Percentiles rank a stretch among this genome's conserved stretches.
phyloP scores from a whole-genome alignment of 2,113 vertebrate genomes.

The Hippoglossus stenolepis region DNA sequence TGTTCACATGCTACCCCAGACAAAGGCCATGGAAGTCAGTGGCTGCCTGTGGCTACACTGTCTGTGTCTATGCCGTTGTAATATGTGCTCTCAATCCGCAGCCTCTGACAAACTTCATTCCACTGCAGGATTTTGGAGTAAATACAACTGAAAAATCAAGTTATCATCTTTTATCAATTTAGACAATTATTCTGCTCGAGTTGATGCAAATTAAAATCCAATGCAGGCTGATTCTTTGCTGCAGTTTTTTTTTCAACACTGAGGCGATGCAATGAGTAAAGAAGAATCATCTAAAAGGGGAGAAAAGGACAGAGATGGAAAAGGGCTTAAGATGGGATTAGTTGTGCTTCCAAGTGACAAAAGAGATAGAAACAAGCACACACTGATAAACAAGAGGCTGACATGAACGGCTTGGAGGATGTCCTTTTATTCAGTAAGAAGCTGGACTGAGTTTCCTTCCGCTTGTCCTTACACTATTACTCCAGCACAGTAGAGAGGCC shows the following conservation, averaged over 20 bases:
- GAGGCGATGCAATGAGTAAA: conserved; percentile 21
- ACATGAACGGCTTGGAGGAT: conserved; percentile 54
- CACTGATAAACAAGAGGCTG: conserved; percentile 66
- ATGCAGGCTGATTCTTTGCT: conserved; percentile 30
- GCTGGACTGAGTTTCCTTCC: conserved; percentile 43
- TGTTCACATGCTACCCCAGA: conserved; percentile 13
- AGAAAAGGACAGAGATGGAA: conserved; percentile 41
- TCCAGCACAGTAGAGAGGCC: conserved; percentile 46
- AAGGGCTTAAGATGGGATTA: conserved; percentile 71
- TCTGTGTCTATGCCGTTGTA: not conserved
- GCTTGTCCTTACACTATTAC: conserved; percentile 54
- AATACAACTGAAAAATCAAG: conserved; percentile 18
- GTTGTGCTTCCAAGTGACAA: conserved; percentile 65
- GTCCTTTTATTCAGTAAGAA: conserved; percentile 51
- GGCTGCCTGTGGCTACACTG: conserved; percentile 16
- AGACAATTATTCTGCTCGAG: conserved; percentile 47
- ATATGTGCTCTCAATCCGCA: conserved; percentile 2
- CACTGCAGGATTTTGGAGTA: conserved; percentile 1
- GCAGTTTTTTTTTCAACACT: conserved; percentile 27
- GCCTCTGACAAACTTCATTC: conserved; percentile 23
- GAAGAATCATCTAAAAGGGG: conserved; percentile 37
- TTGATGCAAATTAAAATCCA: conserved; percentile 54
- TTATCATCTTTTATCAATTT: conserved; percentile 52
- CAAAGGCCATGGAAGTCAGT: conserved; percentile 14
- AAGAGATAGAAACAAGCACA: conserved; percentile 63